Percentiles rank a stretch among this genome's conserved stretches.
Conservation (phyloP, 2,888 invertebrate species). For the Tineola bisselliella region DNA sequence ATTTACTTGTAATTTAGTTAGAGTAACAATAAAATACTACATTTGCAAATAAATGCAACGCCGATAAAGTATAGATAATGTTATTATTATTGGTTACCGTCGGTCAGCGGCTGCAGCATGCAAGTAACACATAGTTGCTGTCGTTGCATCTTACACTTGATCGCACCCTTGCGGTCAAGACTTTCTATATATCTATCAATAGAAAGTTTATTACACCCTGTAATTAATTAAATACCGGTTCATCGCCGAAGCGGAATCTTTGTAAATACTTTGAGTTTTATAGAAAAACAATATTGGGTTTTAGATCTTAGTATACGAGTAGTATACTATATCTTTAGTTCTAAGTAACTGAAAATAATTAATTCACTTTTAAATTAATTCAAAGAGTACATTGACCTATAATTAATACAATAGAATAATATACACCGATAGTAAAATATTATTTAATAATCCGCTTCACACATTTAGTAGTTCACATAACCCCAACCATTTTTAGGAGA, state of each 20-base stretch:
- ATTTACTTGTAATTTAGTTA: too few relatives aligned
- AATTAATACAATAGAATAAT: neutral
- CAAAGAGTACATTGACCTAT: neutral
- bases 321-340: too few relatives aligned
- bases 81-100: neutral
- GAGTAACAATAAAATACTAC: too few relatives aligned
- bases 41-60: too few relatives aligned
- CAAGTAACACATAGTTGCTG: neutral
- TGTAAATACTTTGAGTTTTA: too few relatives aligned
- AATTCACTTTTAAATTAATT: neutral
- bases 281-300: too few relatives aligned
- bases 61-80: neutral
- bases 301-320: too few relatives aligned
- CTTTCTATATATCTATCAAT: neutral
- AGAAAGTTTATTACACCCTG: neutral
- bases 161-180: neutral
- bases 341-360: neutral
- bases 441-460: neutral
- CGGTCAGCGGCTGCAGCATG: neutral
- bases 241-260: neutral
- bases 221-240: neutral
- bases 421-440: neutral
- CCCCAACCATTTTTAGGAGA: constrained; percentile 5
- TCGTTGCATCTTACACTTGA: constrained; percentile 5
- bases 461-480: neutral